Evolutionary conservation across 2,113 vertebrate genomes (phyloP).

Genomic region (Brachyistius frenatus): DNA sequence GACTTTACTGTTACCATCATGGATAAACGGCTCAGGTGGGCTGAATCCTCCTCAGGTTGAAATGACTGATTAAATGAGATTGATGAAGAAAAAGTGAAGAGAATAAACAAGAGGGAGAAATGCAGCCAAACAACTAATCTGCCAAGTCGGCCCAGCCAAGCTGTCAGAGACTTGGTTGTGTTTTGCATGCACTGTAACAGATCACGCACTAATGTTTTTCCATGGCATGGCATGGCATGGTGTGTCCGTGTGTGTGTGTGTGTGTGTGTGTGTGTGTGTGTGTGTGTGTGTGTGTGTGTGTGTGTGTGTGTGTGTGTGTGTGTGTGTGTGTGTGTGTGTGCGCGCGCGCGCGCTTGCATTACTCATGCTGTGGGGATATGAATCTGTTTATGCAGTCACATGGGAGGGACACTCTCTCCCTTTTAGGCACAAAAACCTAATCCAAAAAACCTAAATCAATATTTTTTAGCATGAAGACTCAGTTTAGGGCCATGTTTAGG

Average conservation of each 20-base stretch:
- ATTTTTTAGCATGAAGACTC: background rate
- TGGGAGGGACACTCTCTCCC: background rate
- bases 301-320: background rate
- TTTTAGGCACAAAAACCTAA: background rate
- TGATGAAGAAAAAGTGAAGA: constrained; percentile 52
- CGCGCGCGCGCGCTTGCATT: background rate
- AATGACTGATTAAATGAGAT: constrained; percentile 64
- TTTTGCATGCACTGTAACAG: constrained; percentile 61
- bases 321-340: no score
- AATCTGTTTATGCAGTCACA: background rate
- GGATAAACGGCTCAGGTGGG: constrained; percentile 53
- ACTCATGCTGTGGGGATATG: background rate
- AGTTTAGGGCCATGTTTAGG: background rate
- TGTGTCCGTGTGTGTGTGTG: background rate
- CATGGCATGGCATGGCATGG: background rate
- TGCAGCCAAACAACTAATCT: constrained; percentile 59
- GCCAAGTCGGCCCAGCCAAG: constrained; percentile 71
- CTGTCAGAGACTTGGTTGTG: constrained; percentile 55
- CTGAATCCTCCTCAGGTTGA: constrained; percentile 38
- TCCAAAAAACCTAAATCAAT: background rate
- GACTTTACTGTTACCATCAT: background rate
- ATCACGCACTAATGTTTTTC: constrained; percentile 25
- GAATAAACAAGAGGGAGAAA: constrained; percentile 49
- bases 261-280: constrained; percentile 1
- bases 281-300: no score